These are phyloP conservation scores for Panthera tigris DNA, from an alignment of 2,113 vertebrate species.

Conservation along the genomic window DNA sequence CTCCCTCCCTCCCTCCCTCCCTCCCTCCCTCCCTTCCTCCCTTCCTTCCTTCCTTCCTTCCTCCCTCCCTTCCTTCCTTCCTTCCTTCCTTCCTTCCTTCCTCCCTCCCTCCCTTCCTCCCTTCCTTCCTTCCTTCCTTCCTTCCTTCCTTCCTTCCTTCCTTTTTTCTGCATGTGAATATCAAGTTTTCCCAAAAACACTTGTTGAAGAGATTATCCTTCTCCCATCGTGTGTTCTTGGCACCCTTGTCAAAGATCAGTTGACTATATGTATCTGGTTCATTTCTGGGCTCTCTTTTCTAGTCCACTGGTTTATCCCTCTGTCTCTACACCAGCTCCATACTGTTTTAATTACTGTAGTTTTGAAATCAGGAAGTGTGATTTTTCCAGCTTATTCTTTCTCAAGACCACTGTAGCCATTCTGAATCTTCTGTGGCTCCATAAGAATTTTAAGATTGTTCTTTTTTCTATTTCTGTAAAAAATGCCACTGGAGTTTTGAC, in stretches of 20 bases:
- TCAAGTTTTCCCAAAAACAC: neutral
- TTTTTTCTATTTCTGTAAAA: neutral
- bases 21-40: neutral
- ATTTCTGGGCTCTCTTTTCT: neutral
- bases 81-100: neutral
- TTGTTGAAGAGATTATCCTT: neutral
- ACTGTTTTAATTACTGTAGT: neutral
- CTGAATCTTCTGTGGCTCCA: neutral
- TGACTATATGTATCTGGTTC: neutral
- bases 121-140: neutral
- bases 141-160: neutral
- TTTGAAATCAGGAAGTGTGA: neutral
- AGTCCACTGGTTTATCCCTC: neutral
- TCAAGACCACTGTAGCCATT: neutral
- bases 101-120: accelerated
- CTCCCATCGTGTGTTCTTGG: neutral
- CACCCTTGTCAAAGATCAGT: neutral
- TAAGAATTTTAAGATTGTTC: neutral
- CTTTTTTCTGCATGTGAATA: neutral
- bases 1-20: neutral
- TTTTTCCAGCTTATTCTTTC: neutral
- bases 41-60: neutral
- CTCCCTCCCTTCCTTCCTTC: accelerated
- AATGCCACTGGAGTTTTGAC: neutral
- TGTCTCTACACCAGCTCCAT: no score